Conservation (phyloP, 2,888 invertebrate genomes). For the Serripes groenlandicus region DNA sequence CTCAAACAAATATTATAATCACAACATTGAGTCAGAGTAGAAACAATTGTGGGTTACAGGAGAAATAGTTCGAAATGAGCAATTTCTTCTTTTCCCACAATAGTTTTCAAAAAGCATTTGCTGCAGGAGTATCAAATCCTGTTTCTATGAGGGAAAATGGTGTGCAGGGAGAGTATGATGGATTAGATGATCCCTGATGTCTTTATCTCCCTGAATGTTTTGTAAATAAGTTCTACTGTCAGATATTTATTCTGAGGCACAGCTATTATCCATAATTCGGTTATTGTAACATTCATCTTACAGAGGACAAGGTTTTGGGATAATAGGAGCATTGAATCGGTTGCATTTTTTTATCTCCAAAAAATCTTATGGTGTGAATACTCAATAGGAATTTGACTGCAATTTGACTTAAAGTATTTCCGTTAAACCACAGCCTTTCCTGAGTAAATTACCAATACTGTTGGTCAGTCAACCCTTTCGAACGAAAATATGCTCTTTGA, state of each 20-base stretch:
- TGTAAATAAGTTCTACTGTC: not conserved
- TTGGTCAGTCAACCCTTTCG: no score
- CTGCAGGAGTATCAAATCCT: no score
- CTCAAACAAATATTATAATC: no score
- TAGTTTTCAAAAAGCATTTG: no score
- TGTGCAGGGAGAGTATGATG: not conserved
- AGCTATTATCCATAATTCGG: not conserved
- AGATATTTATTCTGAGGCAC: not conserved
- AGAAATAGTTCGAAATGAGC: no score
- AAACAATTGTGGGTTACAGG: no score
- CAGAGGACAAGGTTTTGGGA: not conserved
- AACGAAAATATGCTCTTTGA: no score
- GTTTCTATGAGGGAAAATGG: no score
- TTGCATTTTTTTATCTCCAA: not conserved
- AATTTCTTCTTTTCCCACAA: no score
- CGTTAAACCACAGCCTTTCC: not conserved
- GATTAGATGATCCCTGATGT: conserved; percentile 10
- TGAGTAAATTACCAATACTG: not conserved
- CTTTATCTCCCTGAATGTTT: not conserved
- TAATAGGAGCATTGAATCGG: not conserved
- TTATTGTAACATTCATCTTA: not conserved
- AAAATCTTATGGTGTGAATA: not conserved
- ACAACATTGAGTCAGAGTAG: no score
- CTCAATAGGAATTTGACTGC: not conserved
- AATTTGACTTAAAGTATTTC: not conserved